Percentiles rank a stretch among this genome's conserved stretches.
Conservation (phyloP, 2,113 vertebrate species). For the Atrichornis clamosus region DNA sequence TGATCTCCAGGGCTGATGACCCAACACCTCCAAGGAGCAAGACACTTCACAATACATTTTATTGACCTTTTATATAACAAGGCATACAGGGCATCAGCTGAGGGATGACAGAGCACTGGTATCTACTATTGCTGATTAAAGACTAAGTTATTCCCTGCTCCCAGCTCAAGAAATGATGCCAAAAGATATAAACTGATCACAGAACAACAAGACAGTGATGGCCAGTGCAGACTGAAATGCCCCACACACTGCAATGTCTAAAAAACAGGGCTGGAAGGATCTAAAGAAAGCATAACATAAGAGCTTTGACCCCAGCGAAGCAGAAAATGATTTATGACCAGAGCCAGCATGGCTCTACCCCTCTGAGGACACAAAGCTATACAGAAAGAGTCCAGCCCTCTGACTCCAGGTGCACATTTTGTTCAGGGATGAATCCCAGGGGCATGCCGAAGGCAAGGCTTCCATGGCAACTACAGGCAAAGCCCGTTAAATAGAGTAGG, state of each 20-base stretch:
- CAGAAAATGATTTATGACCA: neutral
- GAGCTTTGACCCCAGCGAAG: neutral
- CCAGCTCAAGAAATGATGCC: neutral
- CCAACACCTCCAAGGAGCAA: neutral
- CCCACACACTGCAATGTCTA: accelerated
- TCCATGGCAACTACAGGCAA: neutral
- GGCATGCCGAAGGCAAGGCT: neutral
- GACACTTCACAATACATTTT: neutral
- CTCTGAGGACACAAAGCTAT: neutral
- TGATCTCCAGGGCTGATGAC: neutral
- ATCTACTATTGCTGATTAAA: neutral
- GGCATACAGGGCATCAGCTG: neutral
- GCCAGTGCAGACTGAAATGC: neutral
- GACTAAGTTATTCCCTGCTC: neutral
- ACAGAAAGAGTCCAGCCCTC: neutral
- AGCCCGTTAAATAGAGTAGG: accelerated
- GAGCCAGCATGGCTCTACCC: neutral
- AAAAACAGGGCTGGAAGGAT: neutral
- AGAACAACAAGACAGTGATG: neutral
- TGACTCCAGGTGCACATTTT: neutral
- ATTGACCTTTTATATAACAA: neutral
- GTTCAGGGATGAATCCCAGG: neutral
- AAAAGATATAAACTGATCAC: neutral
- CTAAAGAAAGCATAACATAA: neutral
- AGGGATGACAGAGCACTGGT: neutral